Evolutionary conservation across 1,140 invertebrate genomes (phyloP).

Genomic region (Zaprionus davidi): DNA sequence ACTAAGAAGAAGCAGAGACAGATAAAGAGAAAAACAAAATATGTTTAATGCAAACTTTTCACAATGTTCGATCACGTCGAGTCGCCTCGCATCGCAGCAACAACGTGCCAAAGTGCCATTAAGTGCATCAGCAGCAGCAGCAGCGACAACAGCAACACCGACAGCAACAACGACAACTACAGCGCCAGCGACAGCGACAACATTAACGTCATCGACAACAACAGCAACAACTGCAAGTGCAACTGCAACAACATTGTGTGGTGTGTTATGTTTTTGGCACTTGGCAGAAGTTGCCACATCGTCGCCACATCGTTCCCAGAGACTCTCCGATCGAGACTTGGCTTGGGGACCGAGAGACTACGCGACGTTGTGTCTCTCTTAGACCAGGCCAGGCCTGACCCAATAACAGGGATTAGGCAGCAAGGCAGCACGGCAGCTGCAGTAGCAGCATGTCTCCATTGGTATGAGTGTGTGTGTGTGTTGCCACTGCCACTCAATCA

Average conservation of each 20-base stretch:
- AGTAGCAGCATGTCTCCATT: conserved; percentile 21
- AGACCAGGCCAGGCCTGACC: conserved; percentile 61
- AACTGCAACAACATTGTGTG: conserved; percentile 40
- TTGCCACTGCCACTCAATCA: conserved; percentile 76
- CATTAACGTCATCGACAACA: conserved; percentile 18
- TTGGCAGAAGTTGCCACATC: conserved; percentile 76
- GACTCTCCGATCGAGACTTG: conserved; percentile 40
- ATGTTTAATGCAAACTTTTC: conserved; percentile 73
- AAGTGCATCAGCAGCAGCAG: conserved; percentile 63
- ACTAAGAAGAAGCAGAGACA: neutral
- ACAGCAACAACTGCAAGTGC: conserved; percentile 21
- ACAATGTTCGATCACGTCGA: conserved; percentile 76
- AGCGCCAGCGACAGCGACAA: conserved; percentile 25
- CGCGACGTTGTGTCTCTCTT: conserved; percentile 2
- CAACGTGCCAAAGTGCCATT: conserved; percentile 66
- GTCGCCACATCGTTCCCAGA: conserved; percentile 80
- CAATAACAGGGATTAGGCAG: conserved; percentile 79
- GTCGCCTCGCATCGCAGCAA: conserved; percentile 25
- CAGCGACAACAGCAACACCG: neutral
- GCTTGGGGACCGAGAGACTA: conserved; percentile 12
- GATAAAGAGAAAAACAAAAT: conserved; percentile 41
- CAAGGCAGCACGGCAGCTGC: conserved; percentile 42
- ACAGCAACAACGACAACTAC: conserved; percentile 13
- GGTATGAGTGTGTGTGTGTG: conserved; percentile 43
- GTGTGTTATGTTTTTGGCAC: conserved; percentile 80